A percentile compares a stretch with the other conserved stretches of the same genome.
phyloP scores from a whole-genome alignment of 2,888 invertebrate genomes.

The Agrotis clavis region DNA sequence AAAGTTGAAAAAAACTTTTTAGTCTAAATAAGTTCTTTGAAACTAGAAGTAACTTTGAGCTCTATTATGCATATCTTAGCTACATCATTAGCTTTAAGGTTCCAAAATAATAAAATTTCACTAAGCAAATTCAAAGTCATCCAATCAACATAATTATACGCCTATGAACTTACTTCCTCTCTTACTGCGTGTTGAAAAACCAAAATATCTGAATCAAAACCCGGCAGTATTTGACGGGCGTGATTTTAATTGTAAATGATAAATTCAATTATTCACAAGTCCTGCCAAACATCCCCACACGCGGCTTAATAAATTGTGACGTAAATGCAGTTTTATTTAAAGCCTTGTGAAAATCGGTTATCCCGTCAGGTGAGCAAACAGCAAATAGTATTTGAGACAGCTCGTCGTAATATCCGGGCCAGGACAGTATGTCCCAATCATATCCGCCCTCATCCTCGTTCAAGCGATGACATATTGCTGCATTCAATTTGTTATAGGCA shows the following conservation, averaged over 20 bases:
- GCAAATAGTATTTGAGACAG: slow-evolving; percentile 65
- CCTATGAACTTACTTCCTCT: too few species aligned
- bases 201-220: not conserved
- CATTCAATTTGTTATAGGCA: slow-evolving; percentile 45
- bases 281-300: not conserved
- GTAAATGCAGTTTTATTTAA: slow-evolving; percentile 53
- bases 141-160: too few species aligned
- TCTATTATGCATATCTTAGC: too few species aligned
- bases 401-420: slow-evolving; percentile 76
- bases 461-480: slow-evolving; percentile 46
- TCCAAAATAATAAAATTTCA: too few species aligned
- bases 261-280: slow-evolving; percentile 15
- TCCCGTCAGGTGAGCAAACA: slow-evolving; percentile 66
- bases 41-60: too few species aligned
- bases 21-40: too few species aligned
- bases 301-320: slow-evolving; percentile 37
- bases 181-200: not conserved
- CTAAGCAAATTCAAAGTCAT: too few species aligned
- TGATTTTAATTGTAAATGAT: slow-evolving; percentile 20
- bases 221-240: not conserved
- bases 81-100: too few species aligned
- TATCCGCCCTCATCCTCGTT: slow-evolving; percentile 67
- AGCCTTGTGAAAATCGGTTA: slow-evolving; percentile 39
- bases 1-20: too few species aligned
- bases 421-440: slow-evolving; percentile 71